Percentiles rank a stretch among this genome's conserved stretches.
These are phyloP conservation scores for Octonoba sinensis DNA, from an alignment of 2,888 invertebrate genomes.

Conservation along the genomic window DNA sequence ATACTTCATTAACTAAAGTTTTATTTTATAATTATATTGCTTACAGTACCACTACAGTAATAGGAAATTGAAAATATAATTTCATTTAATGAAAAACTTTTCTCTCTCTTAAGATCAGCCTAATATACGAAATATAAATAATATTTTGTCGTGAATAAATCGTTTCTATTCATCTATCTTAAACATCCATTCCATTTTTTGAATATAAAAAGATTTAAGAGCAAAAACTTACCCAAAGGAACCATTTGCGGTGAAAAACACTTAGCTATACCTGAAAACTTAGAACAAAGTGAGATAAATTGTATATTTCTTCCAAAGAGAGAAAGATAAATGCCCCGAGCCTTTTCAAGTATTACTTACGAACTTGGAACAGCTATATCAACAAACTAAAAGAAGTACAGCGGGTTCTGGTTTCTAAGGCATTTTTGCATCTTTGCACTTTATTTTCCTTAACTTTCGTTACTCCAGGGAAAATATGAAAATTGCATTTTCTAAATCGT, in stretches of 20 bases:
- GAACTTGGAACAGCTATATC: slow-evolving; percentile 6
- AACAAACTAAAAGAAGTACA: slow-evolving; percentile 4
- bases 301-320: background rate
- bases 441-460: slow-evolving; percentile 3
- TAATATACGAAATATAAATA: too few species aligned
- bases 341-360: slow-evolving; percentile 23
- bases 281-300: slow-evolving; percentile 39
- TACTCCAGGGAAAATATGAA: background rate
- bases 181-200: slow-evolving; percentile 1
- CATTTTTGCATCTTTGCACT: slow-evolving; percentile 16
- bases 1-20: too few species aligned
- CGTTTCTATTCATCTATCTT: slow-evolving; percentile 1
- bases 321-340: slow-evolving; percentile 23
- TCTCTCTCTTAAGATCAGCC: too few species aligned
- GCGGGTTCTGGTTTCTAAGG: background rate
- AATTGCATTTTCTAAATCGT: background rate
- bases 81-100: too few species aligned
- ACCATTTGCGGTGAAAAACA: slow-evolving; percentile 17
- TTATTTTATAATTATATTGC: too few species aligned
- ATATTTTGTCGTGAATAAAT: background rate
- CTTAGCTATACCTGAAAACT: slow-evolving; percentile 16
- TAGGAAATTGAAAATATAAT: too few species aligned
- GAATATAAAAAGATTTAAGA: slow-evolving; percentile 5
- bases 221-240: slow-evolving; percentile 14
- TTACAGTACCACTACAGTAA: too few species aligned